Evolutionary conservation across 2,888 invertebrate species (phyloP), one percentile per base, ranked within the genome.

Genomic region (Callyntrura guangdongensis): DNA sequence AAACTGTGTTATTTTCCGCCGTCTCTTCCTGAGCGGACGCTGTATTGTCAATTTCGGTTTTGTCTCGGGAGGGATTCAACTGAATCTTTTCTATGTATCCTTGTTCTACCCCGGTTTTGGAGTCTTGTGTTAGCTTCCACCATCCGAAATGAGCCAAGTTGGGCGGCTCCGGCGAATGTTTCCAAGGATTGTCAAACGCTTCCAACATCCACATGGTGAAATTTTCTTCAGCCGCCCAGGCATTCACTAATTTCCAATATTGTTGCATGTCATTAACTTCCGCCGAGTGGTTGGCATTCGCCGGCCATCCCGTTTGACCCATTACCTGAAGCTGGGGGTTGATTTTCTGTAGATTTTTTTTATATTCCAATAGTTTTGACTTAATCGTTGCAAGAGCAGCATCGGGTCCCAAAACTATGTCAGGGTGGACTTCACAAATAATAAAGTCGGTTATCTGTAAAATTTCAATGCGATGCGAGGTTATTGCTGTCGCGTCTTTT

Each of bases 131-230:
- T 25, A 91, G 22, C 36, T 77, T 91, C 92, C 92, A 92, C 90
- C 90, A 92, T 0, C 92, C 92, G 47, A 47, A 92, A 74, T 91
- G 74, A 17, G 17, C 88, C n/a, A n/a, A n/a, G n/a, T n/a, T n/a
- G 6, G 81, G 85, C 5, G 56, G 22, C 69, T 79, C 5, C 45
- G 8, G 0, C 61, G 82, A 83, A 17, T 17, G 67, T 69, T 91
- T 91, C 91, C 91, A 91, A 0, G 91, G 90, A 61, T 87, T 82
- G 49, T 92, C 92, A 49, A 92, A 87, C 3, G 91, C 92, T 64
- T 91, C 92, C 6, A 90, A 59, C 49, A 92, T 47, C 69, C 83
- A 87, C 45, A 92, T 22, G 0, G 47, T 81, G 8, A 92, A 61
- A 5, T 88, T 77, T 20, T 91, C 74, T 5, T 82, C 20, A 9